phyloP scores from a whole-genome alignment of 2,113 vertebrate species.

The Gopherus evgoodei region DNA sequence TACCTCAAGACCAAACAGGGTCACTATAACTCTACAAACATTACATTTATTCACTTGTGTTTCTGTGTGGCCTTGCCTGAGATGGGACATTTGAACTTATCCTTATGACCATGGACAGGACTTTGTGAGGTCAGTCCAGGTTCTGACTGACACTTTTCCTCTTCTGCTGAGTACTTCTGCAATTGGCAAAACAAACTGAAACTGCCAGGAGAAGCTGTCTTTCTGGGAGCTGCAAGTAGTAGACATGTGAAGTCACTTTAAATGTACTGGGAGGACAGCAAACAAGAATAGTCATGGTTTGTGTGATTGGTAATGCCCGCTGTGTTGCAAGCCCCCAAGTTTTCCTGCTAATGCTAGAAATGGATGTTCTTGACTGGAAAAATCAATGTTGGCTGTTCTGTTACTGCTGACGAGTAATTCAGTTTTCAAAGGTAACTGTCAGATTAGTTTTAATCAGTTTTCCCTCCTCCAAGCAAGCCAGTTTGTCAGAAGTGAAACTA shows the following conservation, averaged over 20 bases:
- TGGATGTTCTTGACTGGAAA: accelerated
- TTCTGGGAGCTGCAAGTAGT: background rate
- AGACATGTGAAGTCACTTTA: accelerated
- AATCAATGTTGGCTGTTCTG: background rate
- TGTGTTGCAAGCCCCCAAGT: background rate
- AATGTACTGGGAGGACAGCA: background rate
- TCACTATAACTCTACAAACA: background rate
- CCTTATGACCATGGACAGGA: accelerated
- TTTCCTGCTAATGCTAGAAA: accelerated
- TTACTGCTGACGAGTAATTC: background rate
- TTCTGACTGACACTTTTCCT: background rate
- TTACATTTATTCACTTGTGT: background rate
- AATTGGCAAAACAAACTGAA: background rate
- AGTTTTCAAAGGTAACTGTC: accelerated
- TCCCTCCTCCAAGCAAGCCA: background rate
- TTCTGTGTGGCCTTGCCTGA: background rate
- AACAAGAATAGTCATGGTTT: accelerated
- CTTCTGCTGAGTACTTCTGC: background rate
- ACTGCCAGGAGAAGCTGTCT: background rate
- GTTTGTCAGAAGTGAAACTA: background rate
- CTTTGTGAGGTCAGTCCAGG: background rate
- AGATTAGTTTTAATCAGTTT: background rate
- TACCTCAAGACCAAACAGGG: background rate
- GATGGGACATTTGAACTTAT: accelerated
- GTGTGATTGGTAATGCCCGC: accelerated